Evolutionary conservation across 2,888 invertebrate genomes (phyloP), one percentile per base, ranked within the genome.

Genomic region (Alentia gelatinosa): DNA sequence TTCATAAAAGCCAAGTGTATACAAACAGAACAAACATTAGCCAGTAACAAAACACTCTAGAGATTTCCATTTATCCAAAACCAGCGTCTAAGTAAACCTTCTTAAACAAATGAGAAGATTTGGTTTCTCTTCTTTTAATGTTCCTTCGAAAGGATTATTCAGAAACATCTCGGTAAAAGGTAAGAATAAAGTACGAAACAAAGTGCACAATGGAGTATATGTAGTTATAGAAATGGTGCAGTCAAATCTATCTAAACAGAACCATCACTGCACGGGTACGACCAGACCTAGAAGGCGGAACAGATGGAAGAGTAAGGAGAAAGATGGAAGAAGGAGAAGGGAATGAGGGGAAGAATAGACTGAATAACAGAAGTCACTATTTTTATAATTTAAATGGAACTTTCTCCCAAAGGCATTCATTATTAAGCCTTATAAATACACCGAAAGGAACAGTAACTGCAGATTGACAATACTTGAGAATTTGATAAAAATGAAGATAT

Each of bases 171-270:
- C 19, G 23, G 19, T 56, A 56, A 19, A 39, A 79, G 79, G 23
- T 37, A 39, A 79, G 35, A 35, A 35, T 37, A n/a, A 35, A 39
- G 79, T 23, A 79, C 19, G 79, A 79, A 79, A 79, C 79, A 39
- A 79, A 37, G 79, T 79, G 79, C 79, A 79, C 37, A 37, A 30
- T 68, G 68, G 33, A 68, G 56, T 56, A 56, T 68, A n/a, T 35
- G 9, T 37, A 15, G 37, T 37, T 37, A 79, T 37, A 79, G n/a
- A 19, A 79, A 35, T 39, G 79, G 79, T 79, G 79, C 79, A 79
- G 39, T 79, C 39, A 79, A 79, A 79, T 37, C 79, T 79, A 79
- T 35, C 79, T 79, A 79, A 79, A 79, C 79, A 15, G 39, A 39
- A 79, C 19, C 79, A 37, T 35, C 79, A 79, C 79, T 79, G 79